Base-by-base conservation (phyloP, 2,888 invertebrate species). In the Drosophila pseudotalamancana region DNA sequence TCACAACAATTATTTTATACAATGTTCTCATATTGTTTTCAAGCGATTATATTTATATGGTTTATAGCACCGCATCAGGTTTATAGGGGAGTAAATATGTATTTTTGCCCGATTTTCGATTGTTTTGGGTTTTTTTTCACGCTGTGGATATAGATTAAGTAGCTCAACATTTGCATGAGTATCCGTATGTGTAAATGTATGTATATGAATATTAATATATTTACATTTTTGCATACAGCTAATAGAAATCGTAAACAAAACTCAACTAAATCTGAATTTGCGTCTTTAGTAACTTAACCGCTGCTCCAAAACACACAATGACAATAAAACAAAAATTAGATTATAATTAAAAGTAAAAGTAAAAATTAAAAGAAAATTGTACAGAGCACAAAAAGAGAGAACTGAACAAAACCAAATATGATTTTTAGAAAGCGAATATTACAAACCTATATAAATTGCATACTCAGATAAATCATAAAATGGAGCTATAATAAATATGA, bases 201-300 rank as follows among this genome's bases (percentile, higher is more conserved):
- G 27, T 77, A 49, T 59, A 63, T 57, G 16, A 21, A 27, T 68
- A 53, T 35, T 14, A 21, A 29, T 45, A 48, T 53, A 39, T 68
- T 65, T 68, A 67, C 56, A 66, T 53, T 60, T 46, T 55, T 56
- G 54, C 62, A 55, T 56, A 60, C 50, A 46, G 54, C 55, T 54
- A 57, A 63, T 46, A 64, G 57, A 53, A 77, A 34, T 57, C 57
- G 46, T 53, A 66, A 61, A 57, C 39, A 53, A 66, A 61, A 55
- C 39, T 42, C 25, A 66, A 75, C 32, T 75, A 50, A 70, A 72
- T 74, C 63, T 39, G 50, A 59, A 74, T 56, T 74, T 74, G 70
- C 70, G 50, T 55, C 56, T 57, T 60, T 73, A 75, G 73, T 72
- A 77, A 76, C 75, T 76, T 66, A 76, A 74, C 75, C 78, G 78